Conservation (phyloP, 2,888 invertebrate species). For the Strigamia maritima region DNA sequence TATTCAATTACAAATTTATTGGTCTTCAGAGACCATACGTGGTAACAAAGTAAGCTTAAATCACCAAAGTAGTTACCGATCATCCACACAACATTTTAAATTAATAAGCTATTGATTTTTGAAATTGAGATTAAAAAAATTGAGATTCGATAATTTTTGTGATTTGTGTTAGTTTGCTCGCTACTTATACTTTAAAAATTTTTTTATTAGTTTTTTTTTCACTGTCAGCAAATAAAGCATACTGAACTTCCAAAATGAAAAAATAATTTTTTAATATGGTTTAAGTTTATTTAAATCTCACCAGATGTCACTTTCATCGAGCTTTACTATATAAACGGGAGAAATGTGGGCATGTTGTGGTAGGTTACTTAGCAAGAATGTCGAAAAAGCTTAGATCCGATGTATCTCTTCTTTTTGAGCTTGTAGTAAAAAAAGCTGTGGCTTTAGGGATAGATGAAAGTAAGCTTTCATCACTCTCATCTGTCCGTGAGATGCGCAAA, state of each 20-base stretch:
- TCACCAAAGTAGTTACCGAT: no score
- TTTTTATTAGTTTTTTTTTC: no score
- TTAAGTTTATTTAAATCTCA: not conserved
- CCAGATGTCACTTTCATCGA: not conserved
- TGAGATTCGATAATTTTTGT: no score
- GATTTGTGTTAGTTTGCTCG: no score
- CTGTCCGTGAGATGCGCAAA: not conserved
- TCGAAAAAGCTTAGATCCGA: conserved; percentile 15
- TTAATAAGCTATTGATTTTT: no score
- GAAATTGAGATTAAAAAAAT: no score
- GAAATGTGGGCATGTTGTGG: not conserved
- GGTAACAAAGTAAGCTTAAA: not conserved
- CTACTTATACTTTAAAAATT: no score
- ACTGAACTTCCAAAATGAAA: no score
- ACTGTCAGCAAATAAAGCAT: no score
- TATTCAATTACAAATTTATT: not conserved
- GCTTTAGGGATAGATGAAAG: conserved; percentile 5
- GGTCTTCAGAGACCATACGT: not conserved
- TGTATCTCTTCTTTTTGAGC: not conserved
- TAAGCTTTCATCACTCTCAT: not conserved
- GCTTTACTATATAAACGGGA: not conserved
- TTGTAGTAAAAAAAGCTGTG: not conserved
- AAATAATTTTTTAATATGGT: no score
- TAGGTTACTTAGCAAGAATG: not conserved
- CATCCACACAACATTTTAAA: no score